Conservation (phyloP, 2,797 vertebrate genomes). For the Rhincodon typus region DNA sequence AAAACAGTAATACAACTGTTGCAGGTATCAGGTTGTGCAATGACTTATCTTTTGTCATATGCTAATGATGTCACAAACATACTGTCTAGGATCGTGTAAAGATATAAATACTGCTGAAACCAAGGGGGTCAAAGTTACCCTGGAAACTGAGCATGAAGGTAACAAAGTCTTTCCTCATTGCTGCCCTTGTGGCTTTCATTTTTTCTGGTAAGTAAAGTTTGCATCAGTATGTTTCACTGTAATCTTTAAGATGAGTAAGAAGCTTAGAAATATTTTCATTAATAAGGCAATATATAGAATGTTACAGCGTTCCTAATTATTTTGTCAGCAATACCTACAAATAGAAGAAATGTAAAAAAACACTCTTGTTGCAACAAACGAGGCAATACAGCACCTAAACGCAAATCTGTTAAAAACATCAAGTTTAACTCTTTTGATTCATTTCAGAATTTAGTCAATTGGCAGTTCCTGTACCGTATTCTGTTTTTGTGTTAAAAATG, state of each 20-base stretch:
- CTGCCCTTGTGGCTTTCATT: conserved; percentile 3
- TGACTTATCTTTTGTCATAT: background rate
- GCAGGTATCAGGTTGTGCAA: background rate
- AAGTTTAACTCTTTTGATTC: background rate
- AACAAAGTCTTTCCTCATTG: conserved; percentile 2
- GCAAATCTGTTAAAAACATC: background rate
- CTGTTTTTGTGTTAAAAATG: background rate
- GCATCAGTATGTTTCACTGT: background rate
- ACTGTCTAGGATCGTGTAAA: background rate
- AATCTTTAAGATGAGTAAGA: background rate
- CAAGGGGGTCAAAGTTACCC: background rate
- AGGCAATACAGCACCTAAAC: background rate
- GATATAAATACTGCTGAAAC: conserved; percentile 10
- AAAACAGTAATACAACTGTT: background rate
- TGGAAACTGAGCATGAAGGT: conserved; percentile 8
- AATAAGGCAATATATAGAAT: background rate
- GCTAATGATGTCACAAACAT: conserved; percentile 28
- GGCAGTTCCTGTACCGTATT: background rate
- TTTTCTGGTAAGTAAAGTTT: conserved; percentile 8
- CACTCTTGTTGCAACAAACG: background rate
- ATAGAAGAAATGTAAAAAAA: background rate
- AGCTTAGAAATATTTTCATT: background rate
- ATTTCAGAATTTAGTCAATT: background rate
- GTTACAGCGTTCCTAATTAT: background rate
- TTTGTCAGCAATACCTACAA: background rate